Evolutionary conservation across 2,113 vertebrate genomes (phyloP).

Genomic region (Eptesicus fuscus): DNA sequence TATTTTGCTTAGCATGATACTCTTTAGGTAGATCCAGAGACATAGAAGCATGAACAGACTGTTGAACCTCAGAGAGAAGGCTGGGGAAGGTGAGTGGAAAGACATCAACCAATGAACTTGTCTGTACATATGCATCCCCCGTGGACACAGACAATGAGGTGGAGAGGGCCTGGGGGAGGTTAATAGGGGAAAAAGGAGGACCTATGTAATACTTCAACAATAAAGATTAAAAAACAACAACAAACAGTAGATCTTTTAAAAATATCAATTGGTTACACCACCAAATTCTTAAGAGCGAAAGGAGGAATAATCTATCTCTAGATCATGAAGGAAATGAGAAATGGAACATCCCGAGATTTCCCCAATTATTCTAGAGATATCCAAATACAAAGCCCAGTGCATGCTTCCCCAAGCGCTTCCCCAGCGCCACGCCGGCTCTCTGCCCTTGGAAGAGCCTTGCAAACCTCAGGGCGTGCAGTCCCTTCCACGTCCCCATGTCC

Average conservation of each 20-base stretch:
- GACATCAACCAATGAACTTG: too few relatives aligned
- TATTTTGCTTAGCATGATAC: too few relatives aligned
- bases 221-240: too few relatives aligned
- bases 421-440: fast-evolving
- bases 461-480: fast-evolving
- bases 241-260: neutral
- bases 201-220: too few relatives aligned
- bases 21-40: too few relatives aligned
- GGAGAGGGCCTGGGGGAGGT: too few relatives aligned
- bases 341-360: neutral
- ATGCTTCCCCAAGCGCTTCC: fast-evolving
- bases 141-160: too few relatives aligned
- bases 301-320: neutral
- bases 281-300: neutral
- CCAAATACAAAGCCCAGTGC: neutral
- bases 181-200: too few relatives aligned
- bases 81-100: too few relatives aligned
- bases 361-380: neutral
- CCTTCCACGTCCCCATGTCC: neutral
- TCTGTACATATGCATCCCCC: too few relatives aligned
- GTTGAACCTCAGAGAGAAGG: too few relatives aligned
- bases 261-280: neutral
- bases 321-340: neutral
- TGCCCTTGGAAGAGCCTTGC: neutral
- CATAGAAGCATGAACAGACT: too few relatives aligned